These are phyloP conservation scores for Ageneiosus marmoratus DNA, from an alignment of 2,113 vertebrate genomes.

Conservation along the genomic window DNA sequence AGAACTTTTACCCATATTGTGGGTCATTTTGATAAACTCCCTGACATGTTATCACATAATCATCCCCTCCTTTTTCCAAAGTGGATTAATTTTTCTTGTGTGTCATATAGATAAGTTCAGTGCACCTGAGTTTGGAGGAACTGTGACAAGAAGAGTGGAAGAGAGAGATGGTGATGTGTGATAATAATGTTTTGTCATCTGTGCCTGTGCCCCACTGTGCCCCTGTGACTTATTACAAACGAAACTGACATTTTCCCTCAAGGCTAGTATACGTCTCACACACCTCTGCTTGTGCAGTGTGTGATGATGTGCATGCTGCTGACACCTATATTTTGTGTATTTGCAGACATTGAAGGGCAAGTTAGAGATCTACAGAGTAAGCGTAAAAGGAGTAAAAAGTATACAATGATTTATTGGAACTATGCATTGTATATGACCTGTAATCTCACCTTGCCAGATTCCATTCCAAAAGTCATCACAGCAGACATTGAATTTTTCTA, in stretches of 20 bases:
- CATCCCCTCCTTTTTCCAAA: slow-evolving; percentile 2
- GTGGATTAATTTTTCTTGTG: slow-evolving; percentile 32
- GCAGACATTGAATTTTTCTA: background rate
- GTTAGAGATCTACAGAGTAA: slow-evolving; percentile 46
- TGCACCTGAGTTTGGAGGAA: slow-evolving; percentile 6
- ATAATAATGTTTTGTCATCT: slow-evolving; percentile 66
- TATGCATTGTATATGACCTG: background rate
- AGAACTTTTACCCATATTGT: background rate
- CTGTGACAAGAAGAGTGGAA: slow-evolving; percentile 39
- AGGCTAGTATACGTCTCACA: slow-evolving; percentile 66
- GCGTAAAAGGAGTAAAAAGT: slow-evolving; percentile 41
- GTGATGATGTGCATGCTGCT: slow-evolving; percentile 58
- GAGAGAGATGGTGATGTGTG: slow-evolving; percentile 59
- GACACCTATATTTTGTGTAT: slow-evolving; percentile 64
- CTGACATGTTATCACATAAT: slow-evolving; percentile 24
- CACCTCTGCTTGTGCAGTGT: slow-evolving; percentile 49
- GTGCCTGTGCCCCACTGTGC: slow-evolving; percentile 62
- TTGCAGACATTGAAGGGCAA: slow-evolving; percentile 65
- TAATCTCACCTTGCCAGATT: background rate
- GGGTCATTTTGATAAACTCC: slow-evolving; percentile 9
- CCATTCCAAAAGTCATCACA: background rate
- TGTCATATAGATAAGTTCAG: slow-evolving; percentile 33
- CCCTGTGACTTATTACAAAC: slow-evolving; percentile 63
- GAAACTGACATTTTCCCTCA: slow-evolving; percentile 62
- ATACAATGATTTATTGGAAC: slow-evolving; percentile 19